Base-by-base conservation (phyloP, 1,140 invertebrate species). In the Heliconius hermathena region DNA sequence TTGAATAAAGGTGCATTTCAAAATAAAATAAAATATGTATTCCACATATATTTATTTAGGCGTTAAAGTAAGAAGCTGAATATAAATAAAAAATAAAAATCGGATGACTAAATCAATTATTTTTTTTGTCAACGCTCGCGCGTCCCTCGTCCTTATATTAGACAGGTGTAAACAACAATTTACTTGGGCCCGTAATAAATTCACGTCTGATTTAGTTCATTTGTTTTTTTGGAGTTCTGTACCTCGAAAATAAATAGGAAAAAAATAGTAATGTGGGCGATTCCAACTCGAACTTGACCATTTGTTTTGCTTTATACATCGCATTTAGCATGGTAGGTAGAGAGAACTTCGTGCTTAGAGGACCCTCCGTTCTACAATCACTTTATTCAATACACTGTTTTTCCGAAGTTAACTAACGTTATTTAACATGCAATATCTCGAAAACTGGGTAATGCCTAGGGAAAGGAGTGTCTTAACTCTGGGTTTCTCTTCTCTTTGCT, bases 161-260 rank as follows among this genome's bases (percentile, higher is more conserved):
- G 60, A 66, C 60, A 66, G 60, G 60, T 66, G 60, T 66, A 66
- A 66, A 66, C 60, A 66, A 66, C 60, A 66, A 66, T 66, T 66
- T 66, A 66, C 60, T 66, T 66, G 60, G 60, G 60, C 9, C 60
- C 60, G 22, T 66, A 66, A 66, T 66, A 66, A 66, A 66, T 66
- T 66, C 60, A 29, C 60, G 60, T 66, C 60, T 29, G 60, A 66
- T 66, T 66, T 66, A 29, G 22, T 66, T 29, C 9, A 66, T 66
- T 29, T 26, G 22, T 29, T 66, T 66, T 66, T 29, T 66, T 66
- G n/a, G 20, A n/a, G 52, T 54, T n/a, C 6, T 1, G 20, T 54
- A 16, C 0, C 9, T 46, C 41, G 13, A 46, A 13, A 46, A 46
- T 46, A 46, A 46, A 46, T 16, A 46, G 11, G 41, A 16, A 46